These are phyloP conservation scores for Gasterosteus aculeatus DNA, from an alignment of 2,113 vertebrate genomes.

Conservation along the genomic window DNA sequence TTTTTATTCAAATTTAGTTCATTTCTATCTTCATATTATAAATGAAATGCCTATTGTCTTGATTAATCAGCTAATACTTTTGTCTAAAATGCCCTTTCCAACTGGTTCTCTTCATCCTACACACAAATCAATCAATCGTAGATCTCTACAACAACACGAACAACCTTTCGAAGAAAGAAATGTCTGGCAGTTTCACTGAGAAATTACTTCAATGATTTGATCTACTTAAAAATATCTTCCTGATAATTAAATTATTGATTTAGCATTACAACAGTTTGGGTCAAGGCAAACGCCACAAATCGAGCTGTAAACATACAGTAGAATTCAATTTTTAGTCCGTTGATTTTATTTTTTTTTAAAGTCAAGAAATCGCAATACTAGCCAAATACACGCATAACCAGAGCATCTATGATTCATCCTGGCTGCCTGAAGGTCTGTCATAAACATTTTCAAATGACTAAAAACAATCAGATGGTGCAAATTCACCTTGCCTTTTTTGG, in stretches of 20 bases:
- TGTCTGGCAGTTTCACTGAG: not conserved
- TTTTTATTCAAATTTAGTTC: too few species aligned
- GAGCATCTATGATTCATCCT: not conserved
- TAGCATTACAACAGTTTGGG: not conserved
- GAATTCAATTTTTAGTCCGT: not conserved
- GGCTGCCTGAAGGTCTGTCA: not conserved
- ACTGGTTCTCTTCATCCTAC: not conserved
- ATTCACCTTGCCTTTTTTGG: not conserved
- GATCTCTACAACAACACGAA: not conserved
- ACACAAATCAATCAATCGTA: not conserved
- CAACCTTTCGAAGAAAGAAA: not conserved
- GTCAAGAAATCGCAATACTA: not conserved
- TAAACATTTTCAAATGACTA: not conserved
- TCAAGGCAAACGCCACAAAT: not conserved
- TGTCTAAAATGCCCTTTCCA: not conserved
- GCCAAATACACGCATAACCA: not conserved
- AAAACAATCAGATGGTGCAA: slow-evolving; percentile 1
- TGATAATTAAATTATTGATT: not conserved
- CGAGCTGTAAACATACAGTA: not conserved
- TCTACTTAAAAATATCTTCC: not conserved
- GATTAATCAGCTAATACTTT: not conserved
- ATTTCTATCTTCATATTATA: not conserved
- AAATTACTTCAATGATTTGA: not conserved
- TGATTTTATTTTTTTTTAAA: not conserved
- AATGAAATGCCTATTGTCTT: not conserved